Percentiles rank a stretch among this genome's conserved stretches.
phyloP scores from a whole-genome alignment of 2,888 invertebrate species.

The Calliopum simillimum region DNA sequence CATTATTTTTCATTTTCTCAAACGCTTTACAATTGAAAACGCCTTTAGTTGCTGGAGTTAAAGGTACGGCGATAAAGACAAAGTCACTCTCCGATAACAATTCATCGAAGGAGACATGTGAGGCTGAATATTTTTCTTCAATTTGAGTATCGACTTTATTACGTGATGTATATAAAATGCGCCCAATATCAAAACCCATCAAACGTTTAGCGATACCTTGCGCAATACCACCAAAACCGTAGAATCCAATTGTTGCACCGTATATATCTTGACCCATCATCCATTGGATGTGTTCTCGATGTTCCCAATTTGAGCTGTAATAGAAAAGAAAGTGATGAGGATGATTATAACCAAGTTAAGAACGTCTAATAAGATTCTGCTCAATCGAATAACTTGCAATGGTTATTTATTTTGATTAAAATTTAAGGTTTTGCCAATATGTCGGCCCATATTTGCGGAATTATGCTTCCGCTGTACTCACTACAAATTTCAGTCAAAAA shows the following conservation, averaged over 20 bases:
- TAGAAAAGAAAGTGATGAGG: conserved; percentile 3
- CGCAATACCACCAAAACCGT: conserved; percentile 87
- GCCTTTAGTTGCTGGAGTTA: conserved; percentile 81
- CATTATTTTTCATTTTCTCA: conserved; percentile 84
- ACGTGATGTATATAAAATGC: conserved; percentile 81
- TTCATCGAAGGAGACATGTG: conserved; percentile 77
- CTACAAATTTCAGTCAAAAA: neutral
- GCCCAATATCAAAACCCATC: conserved; percentile 78
- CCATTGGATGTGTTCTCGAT: conserved; percentile 78
- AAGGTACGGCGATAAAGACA: conserved; percentile 82
- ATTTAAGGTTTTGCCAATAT: too few relatives aligned
- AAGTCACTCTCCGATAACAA: conserved; percentile 85
- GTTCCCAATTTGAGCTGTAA: conserved; percentile 74
- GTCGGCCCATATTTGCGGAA: neutral
- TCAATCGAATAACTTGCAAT: too few relatives aligned
- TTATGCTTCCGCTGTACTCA: neutral
- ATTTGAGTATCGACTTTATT: conserved; percentile 75
- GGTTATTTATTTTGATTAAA: too few relatives aligned
- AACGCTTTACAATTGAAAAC: conserved; percentile 85
- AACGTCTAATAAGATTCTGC: too few relatives aligned
- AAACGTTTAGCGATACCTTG: conserved; percentile 82
- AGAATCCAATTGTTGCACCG: conserved; percentile 85
- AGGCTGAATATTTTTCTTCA: conserved; percentile 68
- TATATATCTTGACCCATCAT: conserved; percentile 82
- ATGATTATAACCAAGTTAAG: too few relatives aligned